Evolutionary conservation across 1,140 invertebrate genomes (phyloP).

Genomic region (Leguminivora glycinivorella): DNA sequence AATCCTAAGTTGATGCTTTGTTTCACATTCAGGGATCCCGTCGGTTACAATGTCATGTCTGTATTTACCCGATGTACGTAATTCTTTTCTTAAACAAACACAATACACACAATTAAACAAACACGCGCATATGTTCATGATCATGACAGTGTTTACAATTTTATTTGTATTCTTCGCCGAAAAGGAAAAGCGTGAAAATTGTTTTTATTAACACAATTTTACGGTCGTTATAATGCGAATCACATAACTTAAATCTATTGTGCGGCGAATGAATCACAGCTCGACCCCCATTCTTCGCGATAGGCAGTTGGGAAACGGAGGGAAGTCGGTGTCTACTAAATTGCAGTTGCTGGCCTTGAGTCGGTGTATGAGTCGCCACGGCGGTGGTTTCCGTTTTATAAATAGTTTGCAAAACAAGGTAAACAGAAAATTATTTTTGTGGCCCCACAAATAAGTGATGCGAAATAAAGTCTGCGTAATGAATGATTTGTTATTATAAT

Average conservation of each 20-base stretch:
- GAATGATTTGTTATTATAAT: neutral
- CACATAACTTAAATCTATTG: conserved; percentile 20
- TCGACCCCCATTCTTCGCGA: conserved; percentile 8
- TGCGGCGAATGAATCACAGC: conserved; percentile 10
- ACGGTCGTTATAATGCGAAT: neutral
- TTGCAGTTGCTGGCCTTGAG: conserved; percentile 24
- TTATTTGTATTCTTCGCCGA: neutral
- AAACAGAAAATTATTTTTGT: conserved; percentile 5
- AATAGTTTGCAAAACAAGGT: conserved; percentile 14
- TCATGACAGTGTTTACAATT: neutral
- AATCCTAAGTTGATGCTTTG: no score
- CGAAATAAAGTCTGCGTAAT: neutral
- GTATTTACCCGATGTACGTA: no score
- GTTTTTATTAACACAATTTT: conserved; percentile 6
- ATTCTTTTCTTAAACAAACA: no score
- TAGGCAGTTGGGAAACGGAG: conserved; percentile 21
- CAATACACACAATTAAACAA: neutral
- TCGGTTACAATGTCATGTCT: no score
- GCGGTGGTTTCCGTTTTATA: neutral
- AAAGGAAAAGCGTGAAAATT: conserved; percentile 1
- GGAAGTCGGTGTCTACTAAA: conserved; percentile 26
- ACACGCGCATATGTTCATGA: neutral
- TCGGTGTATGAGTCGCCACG: conserved; percentile 11
- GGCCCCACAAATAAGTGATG: neutral
- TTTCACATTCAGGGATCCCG: no score